phyloP scores from a whole-genome alignment of 2,888 invertebrate genomes.

The Acrobasis repandana region DNA sequence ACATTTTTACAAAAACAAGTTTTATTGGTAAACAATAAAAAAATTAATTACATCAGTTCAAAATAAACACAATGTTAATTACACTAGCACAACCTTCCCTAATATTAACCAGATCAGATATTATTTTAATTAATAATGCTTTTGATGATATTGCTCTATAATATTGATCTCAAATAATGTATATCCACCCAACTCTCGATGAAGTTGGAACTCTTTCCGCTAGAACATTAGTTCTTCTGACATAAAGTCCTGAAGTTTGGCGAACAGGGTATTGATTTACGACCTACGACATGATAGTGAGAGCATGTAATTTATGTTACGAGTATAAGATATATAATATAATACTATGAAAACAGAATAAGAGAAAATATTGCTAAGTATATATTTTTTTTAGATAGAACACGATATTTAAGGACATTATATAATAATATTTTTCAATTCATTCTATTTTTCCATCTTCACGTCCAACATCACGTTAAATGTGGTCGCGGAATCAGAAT shows the following conservation, averaged over 20 bases:
- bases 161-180: constrained; percentile 40
- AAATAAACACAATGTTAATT: no score
- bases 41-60: no score
- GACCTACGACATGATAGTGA: neutral
- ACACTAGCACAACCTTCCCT: no score
- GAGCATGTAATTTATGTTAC: constrained; percentile 17
- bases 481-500: no score
- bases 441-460: no score
- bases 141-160: neutral
- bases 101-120: no score
- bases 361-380: neutral
- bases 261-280: constrained; percentile 19
- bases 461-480: no score
- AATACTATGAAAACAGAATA: neutral
- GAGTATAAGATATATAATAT: constrained; percentile 3
- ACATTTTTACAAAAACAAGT: no score
- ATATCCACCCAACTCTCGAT: constrained; percentile 41
- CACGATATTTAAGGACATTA: neutral
- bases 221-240: constrained; percentile 16
- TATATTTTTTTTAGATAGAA: neutral
- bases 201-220: constrained; percentile 34
- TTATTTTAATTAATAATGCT: no score
- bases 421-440: no score
- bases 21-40: no score
- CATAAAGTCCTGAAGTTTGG: constrained; percentile 20